These are phyloP conservation scores for Amiota minor DNA, from an alignment of 2,888 invertebrate species.

Conservation along the genomic window DNA sequence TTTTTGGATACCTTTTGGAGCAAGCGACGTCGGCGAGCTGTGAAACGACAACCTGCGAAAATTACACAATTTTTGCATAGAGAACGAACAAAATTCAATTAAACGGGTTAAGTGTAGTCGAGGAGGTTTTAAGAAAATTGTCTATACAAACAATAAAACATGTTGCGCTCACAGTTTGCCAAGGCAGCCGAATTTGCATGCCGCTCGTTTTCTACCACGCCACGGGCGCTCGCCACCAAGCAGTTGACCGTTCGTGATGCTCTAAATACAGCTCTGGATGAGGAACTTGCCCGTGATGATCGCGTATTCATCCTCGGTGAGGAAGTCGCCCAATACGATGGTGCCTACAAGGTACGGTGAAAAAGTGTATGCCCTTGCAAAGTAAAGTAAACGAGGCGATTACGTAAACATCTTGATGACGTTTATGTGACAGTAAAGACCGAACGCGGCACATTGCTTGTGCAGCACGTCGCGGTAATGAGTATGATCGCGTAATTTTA, in stretches of 20 bases:
- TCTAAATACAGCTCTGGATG: constrained; percentile 94
- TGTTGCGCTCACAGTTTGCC: constrained; percentile 55
- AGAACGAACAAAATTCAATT: constrained; percentile 14
- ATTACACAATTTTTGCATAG: constrained; percentile 25
- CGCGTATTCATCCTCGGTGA: constrained; percentile 93
- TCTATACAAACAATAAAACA: constrained; percentile 20
- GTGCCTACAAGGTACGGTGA: constrained; percentile 91
- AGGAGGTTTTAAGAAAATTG: not conserved
- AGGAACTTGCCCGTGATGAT: constrained; percentile 96
- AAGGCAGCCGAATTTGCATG: constrained; percentile 69
- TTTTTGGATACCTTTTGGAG: constrained; percentile 10
- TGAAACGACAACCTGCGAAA: constrained; percentile 11
- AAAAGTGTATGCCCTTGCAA: constrained; percentile 37
- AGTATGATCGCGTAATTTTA: too few species aligned
- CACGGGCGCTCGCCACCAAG: constrained; percentile 73
- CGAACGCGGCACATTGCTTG: constrained; percentile 43
- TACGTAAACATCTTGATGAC: constrained; percentile 62
- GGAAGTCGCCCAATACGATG: constrained; percentile 99
- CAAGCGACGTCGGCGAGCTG: not conserved
- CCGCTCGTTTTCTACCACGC: constrained; percentile 76
- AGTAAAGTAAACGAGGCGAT: constrained; percentile 41
- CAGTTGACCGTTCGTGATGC: constrained; percentile 97
- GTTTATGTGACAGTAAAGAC: constrained; percentile 41
- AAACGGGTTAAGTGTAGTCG: not conserved
- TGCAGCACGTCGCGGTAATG: constrained; percentile 24